phyloP scores from a whole-genome alignment of 2,888 invertebrate genomes.

The Elaeidobius kamerunicus region DNA sequence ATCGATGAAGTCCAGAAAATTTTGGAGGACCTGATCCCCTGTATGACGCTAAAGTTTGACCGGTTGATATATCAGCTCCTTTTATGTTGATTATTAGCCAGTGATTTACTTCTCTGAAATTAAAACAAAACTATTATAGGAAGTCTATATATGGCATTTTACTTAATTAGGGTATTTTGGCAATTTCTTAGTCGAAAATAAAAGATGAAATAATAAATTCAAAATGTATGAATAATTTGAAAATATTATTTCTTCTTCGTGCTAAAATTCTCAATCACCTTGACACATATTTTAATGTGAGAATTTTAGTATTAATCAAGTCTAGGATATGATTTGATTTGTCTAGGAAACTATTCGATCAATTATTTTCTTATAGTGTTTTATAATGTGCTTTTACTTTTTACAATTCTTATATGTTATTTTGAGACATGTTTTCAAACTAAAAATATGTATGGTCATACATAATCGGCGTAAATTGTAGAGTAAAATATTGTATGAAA shows the following conservation, averaged over 20 bases:
- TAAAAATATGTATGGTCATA: no score
- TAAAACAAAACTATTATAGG: no score
- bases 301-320: no score
- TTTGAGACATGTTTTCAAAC: no score
- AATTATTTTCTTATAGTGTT: neutral
- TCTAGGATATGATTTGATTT: no score
- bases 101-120: constrained; percentile 65
- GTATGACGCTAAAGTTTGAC: constrained; percentile 68
- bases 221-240: neutral
- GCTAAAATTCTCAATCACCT: neutral
- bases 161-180: no score
- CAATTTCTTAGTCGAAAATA: neutral
- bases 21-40: constrained; percentile 66
- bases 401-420: neutral
- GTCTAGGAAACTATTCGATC: neutral
- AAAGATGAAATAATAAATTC: neutral
- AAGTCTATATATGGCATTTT: no score
- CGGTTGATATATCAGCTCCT: constrained; percentile 59
- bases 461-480: no score
- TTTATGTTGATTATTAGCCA: constrained; percentile 77
- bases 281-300: neutral
- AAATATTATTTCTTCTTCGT: neutral
- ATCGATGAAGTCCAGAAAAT: constrained; percentile 69
- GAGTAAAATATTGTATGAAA: no score
- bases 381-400: neutral